phyloP scores from a whole-genome alignment of 2,113 vertebrate species.

The Phaethornis superciliosus region DNA sequence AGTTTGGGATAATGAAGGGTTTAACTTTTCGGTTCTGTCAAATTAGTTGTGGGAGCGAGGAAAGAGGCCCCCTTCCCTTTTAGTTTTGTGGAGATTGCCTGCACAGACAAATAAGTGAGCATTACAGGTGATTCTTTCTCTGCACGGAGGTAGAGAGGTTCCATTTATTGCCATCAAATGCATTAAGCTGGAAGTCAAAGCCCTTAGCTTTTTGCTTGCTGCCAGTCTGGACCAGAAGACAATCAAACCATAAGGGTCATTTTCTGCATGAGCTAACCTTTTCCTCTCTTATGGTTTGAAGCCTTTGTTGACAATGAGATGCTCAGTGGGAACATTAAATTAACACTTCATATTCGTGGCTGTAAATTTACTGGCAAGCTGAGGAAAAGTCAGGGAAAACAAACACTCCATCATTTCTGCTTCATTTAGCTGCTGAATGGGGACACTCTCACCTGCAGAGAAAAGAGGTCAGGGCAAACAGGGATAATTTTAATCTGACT shows the following conservation, averaged over 20 bases:
- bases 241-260: constrained; percentile 91
- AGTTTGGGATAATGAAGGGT: constrained; percentile 79
- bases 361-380: constrained; percentile 84
- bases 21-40: constrained; percentile 75
- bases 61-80: constrained; percentile 45
- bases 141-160: constrained; percentile 70
- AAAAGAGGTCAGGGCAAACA: constrained; percentile 75
- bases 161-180: constrained; percentile 78
- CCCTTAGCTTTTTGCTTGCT: constrained; percentile 79
- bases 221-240: constrained; percentile 80
- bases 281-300: constrained; percentile 78
- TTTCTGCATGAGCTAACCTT: constrained; percentile 91
- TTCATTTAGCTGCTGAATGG: constrained; percentile 83
- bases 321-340: constrained; percentile 88
- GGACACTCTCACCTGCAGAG: constrained; percentile 86
- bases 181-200: constrained; percentile 71
- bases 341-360: constrained; percentile 84
- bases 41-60: constrained; percentile 76
- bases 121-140: constrained; percentile 60
- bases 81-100: constrained; percentile 4
- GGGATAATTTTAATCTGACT: constrained; percentile 77
- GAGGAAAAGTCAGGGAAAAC: constrained; percentile 84
- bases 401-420: constrained; percentile 90
- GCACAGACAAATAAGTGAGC: constrained; percentile 61
- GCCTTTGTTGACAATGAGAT: constrained; percentile 82